These are phyloP conservation scores for Okapia johnstoni DNA, from an alignment of 2,113 vertebrate species.

Conservation along the genomic window DNA sequence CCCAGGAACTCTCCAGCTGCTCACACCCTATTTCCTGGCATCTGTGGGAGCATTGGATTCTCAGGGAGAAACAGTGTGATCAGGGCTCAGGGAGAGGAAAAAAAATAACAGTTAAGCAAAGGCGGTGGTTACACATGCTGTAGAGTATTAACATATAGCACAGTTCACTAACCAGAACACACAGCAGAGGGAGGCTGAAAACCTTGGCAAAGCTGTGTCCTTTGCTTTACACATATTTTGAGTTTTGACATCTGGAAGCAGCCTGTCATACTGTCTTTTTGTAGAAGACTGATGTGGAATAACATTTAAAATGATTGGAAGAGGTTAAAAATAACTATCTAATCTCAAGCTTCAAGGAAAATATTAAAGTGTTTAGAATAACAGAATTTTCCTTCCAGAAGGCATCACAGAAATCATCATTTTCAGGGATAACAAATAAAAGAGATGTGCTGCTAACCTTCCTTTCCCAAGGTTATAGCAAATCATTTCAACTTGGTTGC, in stretches of 20 bases:
- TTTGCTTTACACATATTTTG: not conserved
- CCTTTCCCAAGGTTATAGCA: not conserved
- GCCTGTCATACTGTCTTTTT: not conserved
- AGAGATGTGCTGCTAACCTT: not conserved
- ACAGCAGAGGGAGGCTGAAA: not conserved
- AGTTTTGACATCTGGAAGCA: not conserved
- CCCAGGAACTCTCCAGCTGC: not conserved
- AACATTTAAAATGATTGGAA: not conserved
- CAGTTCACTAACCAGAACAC: not conserved
- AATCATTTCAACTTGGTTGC: not conserved
- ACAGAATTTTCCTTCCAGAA: not conserved
- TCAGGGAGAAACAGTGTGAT: not conserved
- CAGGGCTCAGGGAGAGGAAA: not conserved
- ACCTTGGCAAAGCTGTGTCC: not conserved
- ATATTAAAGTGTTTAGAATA: not conserved
- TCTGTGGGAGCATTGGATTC: not conserved
- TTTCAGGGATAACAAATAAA: not conserved
- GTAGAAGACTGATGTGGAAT: not conserved
- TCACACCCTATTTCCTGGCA: not conserved
- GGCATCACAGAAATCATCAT: not conserved
- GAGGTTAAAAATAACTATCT: not conserved
- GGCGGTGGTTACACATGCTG: rapidly evolving
- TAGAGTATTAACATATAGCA: rapidly evolving
- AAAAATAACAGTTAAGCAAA: not conserved
- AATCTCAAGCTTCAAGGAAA: not conserved